These are phyloP conservation scores for Calcarius ornatus DNA, from an alignment of 2,113 vertebrate species.

Conservation along the genomic window DNA sequence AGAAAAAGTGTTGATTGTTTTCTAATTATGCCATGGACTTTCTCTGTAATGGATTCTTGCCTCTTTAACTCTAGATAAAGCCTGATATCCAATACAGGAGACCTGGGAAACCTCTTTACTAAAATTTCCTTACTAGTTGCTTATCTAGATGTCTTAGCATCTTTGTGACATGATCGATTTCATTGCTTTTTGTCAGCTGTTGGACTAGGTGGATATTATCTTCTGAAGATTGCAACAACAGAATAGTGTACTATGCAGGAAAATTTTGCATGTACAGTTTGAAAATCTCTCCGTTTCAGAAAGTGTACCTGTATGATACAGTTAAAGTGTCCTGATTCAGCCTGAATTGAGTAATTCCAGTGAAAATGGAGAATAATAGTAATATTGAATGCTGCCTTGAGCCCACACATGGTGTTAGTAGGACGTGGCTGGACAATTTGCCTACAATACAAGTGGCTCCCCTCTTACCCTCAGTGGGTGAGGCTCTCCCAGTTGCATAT, in stretches of 20 bases:
- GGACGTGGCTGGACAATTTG: background rate
- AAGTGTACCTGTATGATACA: background rate
- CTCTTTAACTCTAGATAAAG: constrained; percentile 53
- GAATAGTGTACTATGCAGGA: background rate
- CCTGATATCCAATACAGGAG: background rate
- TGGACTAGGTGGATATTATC: background rate
- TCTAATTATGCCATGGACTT: constrained; percentile 73
- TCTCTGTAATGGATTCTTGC: constrained; percentile 52
- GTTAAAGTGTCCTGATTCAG: background rate
- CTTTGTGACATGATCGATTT: background rate
- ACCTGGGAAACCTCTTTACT: background rate
- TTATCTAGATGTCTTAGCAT: background rate
- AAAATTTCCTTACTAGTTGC: background rate
- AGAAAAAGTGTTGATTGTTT: constrained; percentile 76
- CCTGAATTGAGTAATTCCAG: background rate
- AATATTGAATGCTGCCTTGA: background rate
- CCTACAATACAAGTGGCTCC: background rate
- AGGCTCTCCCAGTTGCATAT: background rate
- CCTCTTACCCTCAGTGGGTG: background rate
- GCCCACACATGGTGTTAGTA: background rate
- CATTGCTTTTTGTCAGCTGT: background rate
- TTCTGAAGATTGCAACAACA: background rate
- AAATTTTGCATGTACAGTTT: background rate
- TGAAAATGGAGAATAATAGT: background rate
- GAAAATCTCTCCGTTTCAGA: background rate